Base-by-base conservation (phyloP, 2,888 invertebrate genomes). In the Odontothrips loti region DNA sequence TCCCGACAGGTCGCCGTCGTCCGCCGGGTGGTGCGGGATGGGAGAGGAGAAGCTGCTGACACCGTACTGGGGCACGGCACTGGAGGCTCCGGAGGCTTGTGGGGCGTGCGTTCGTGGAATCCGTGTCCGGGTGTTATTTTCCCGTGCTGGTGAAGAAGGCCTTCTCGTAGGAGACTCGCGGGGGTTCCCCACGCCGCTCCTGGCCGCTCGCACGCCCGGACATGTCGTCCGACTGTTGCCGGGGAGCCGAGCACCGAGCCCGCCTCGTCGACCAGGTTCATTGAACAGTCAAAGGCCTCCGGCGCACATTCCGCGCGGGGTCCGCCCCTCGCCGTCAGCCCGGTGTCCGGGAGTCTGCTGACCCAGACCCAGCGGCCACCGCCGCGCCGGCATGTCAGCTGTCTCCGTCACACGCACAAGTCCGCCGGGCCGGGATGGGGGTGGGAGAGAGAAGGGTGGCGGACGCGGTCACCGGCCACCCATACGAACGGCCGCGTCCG, bases 251-350 rank as follows among this genome's bases (percentile, higher is more conserved):
- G n/a, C n/a, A n/a, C n/a, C n/a, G n/a, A n/a, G n/a, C n/a, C n/a
- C n/a, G n/a, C n/a, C n/a, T 43, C 34, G 34, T 43, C 34, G 34
- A 6, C 34, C 34, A 43, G 68, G 27, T 68, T 68, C 68, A 68
- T 68, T 68, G 68, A 75, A 75, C 68, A 75, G 27, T 75, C 68
- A 75, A 75, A 75, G 68, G 58, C 20, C 58, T 17, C 58, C 68
- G 68, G 23, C 27, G 68, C 23, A 15, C 4, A 51, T 12, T 51
- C 51, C 15, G 68, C 27, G 27, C 23, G 12, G n/a, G 68, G 27
- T 75, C 17, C 17, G 58, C 27, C 68, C 8, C 68, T 27, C 23
- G 12, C 68, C 68, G 58, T 0, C 58, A n/a, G n/a, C 15, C 58
- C 58, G 58, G 58, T 6, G 58, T 15, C 20, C 58, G 58, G n/a